Evolutionary conservation across 2,797 vertebrate genomes (phyloP).

Genomic region (Urocyon cinereoargenteus): DNA sequence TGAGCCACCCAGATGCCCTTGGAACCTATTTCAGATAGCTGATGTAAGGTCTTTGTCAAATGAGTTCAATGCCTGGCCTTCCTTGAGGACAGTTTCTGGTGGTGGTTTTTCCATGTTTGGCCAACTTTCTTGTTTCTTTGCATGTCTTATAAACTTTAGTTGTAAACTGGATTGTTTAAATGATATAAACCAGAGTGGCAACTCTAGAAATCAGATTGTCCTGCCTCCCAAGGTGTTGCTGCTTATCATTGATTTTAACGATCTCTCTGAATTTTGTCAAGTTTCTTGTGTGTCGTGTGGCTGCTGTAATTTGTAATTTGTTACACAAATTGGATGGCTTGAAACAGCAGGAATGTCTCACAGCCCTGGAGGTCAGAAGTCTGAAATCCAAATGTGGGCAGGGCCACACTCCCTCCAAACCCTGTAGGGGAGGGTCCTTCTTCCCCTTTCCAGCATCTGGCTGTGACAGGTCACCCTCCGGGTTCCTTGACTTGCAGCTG

Average conservation of each 20-base stretch:
- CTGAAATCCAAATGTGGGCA: background rate
- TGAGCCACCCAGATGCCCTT: background rate
- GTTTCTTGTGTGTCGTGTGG: background rate
- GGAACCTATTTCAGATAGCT: background rate
- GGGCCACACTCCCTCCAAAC: background rate
- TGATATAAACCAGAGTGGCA: background rate
- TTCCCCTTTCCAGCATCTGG: background rate
- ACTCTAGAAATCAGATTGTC: background rate
- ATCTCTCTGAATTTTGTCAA: background rate
- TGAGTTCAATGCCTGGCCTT: no score
- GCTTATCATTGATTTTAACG: background rate
- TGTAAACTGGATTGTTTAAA: background rate
- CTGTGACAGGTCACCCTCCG: no score
- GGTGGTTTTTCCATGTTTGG: background rate
- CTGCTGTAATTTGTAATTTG: background rate
- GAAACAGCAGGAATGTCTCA: background rate
- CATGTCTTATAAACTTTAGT: background rate
- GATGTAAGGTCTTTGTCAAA: background rate
- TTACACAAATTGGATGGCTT: no score
- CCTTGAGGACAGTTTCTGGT: no score
- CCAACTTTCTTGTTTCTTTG: background rate
- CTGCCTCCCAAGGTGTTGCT: background rate
- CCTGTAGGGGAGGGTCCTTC: background rate
- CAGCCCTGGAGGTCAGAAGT: background rate
- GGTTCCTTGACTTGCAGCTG: background rate